Evolutionary conservation across 1,140 invertebrate genomes (phyloP).

Genomic region (Choristoneura fumiferana): DNA sequence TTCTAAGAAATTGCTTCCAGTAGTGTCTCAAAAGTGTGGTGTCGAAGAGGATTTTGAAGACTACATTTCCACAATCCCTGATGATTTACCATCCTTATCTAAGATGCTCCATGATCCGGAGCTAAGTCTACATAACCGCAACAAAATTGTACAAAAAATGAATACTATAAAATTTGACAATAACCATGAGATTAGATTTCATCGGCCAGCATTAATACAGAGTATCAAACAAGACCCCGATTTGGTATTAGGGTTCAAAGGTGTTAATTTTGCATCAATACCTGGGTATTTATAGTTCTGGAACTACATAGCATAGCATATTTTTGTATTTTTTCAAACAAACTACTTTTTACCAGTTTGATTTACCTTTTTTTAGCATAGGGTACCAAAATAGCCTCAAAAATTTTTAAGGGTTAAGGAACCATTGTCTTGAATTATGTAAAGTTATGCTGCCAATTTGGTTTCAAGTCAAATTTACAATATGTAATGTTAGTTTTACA

Average conservation of each 20-base stretch:
- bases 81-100: slow-evolving; percentile 40
- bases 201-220: slow-evolving; percentile 46
- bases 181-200: slow-evolving; percentile 48
- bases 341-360: not conserved
- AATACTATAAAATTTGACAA: slow-evolving; percentile 43
- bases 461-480: too few species aligned
- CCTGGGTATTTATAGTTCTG: slow-evolving; percentile 45
- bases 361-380: too few species aligned
- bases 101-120: slow-evolving; percentile 43
- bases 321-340: too few species aligned
- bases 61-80: slow-evolving; percentile 34
- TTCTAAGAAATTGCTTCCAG: slow-evolving; percentile 19
- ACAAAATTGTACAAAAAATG: slow-evolving; percentile 57
- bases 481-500: too few species aligned
- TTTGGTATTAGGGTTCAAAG: slow-evolving; percentile 55
- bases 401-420: too few species aligned
- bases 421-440: too few species aligned
- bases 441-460: too few species aligned
- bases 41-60: slow-evolving; percentile 40
- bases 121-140: slow-evolving; percentile 34
- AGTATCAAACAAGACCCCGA: slow-evolving; percentile 50
- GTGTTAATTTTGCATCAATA: slow-evolving; percentile 52
- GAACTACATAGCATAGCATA: too few species aligned
- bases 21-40: slow-evolving; percentile 21
- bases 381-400: too few species aligned